Percentiles rank a stretch among this genome's conserved stretches.
Conservation (phyloP, 2,113 vertebrate genomes). For the Mobula birostris region DNA sequence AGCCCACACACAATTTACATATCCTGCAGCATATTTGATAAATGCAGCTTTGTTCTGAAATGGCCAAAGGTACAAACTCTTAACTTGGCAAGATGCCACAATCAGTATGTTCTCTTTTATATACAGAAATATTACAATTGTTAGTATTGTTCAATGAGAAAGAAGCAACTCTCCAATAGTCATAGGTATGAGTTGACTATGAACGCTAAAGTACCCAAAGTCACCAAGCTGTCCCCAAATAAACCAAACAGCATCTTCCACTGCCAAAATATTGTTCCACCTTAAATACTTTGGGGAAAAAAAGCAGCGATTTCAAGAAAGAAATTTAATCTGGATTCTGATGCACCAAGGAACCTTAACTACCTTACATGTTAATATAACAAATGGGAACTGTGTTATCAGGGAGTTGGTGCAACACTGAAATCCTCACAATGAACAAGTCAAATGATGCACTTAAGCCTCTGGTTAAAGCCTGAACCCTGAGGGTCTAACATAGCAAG, state of each 20-base stretch:
- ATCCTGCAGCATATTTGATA: background rate
- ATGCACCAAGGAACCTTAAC: background rate
- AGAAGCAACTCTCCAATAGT: background rate
- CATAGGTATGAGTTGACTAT: background rate
- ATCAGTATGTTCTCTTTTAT: background rate
- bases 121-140: background rate
- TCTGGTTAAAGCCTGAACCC: no score
- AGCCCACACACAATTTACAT: background rate
- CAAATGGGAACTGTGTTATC: background rate
- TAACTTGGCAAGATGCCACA: background rate
- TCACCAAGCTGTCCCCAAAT: conserved; percentile 15
- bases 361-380: background rate
- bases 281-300: background rate
- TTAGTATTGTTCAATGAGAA: background rate
- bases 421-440: background rate
- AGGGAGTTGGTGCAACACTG: background rate
- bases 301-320: background rate
- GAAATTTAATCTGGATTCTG: background rate
- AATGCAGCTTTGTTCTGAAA: background rate
- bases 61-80: background rate
- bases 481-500: no score
- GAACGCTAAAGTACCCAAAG: background rate
- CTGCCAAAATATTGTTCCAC: background rate
- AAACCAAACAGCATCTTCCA: background rate
- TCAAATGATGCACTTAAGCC: no score